Conservation (phyloP, 2,797 vertebrate genomes). For the Hydrophis major region DNA sequence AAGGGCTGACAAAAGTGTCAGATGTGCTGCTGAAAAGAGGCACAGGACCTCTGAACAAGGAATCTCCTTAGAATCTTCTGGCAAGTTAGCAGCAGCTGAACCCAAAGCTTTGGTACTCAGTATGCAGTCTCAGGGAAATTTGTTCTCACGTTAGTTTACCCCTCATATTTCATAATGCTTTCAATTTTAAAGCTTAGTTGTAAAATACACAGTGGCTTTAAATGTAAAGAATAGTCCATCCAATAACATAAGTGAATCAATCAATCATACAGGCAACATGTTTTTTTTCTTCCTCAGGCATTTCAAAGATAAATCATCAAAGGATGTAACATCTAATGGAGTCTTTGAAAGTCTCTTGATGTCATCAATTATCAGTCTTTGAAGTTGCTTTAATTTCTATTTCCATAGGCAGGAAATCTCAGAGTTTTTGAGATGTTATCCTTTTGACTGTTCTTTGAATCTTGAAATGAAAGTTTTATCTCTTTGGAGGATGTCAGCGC, state of each 20-base stretch:
- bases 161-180: not conserved
- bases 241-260: not conserved
- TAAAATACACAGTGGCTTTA: not conserved
- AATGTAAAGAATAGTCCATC: not conserved
- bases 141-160: not conserved
- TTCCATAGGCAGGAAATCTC: not conserved
- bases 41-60: not conserved
- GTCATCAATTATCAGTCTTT: not conserved
- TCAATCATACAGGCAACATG: not conserved
- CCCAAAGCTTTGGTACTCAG: not conserved
- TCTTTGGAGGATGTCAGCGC: slow-evolving; percentile 16
- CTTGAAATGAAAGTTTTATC: not conserved
- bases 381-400: not conserved
- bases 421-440: not conserved
- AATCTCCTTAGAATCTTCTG: not conserved
- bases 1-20: not conserved
- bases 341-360: not conserved
- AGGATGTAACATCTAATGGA: not conserved
- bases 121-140: not conserved
- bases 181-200: not conserved
- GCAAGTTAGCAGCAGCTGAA: not conserved
- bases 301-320: not conserved
- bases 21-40: not conserved
- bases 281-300: not conserved
- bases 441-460: not conserved